Evolutionary conservation across 2,888 invertebrate species (phyloP).

Genomic region (Metacarcinus magister): DNA sequence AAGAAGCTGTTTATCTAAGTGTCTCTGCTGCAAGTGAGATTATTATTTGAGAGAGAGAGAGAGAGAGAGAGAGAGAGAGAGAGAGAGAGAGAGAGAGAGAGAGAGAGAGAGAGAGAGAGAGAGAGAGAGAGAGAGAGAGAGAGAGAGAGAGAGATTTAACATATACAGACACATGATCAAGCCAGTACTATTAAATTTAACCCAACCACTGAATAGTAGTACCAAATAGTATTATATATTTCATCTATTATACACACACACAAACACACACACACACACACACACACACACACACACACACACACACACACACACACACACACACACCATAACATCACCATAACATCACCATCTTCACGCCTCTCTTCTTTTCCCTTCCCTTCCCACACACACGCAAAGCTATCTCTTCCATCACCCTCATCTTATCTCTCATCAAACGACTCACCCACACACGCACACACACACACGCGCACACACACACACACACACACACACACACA

Average conservation of each 20-base stretch:
- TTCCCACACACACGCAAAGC: not conserved
- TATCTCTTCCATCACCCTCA: constrained; percentile 20
- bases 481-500: no score
- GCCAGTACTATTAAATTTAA: no score
- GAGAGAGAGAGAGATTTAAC: not conserved
- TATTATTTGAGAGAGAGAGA: constrained; percentile 52
- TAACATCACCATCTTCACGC: not conserved
- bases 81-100: constrained; percentile 65
- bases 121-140: no score
- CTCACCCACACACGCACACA: not conserved
- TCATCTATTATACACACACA: no score
- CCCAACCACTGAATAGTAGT: no score
- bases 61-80: constrained; percentile 63
- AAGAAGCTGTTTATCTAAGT: not conserved
- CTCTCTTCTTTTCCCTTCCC: not conserved
- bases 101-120: constrained; percentile 49
- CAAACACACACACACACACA: constrained; percentile 2
- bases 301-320: constrained; percentile 58
- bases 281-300: not conserved
- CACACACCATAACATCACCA: not conserved
- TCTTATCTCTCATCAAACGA: not conserved
- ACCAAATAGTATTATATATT: no score
- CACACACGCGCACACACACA: no score
- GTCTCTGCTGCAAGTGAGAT: not conserved
- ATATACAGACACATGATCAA: not conserved